Conservation (phyloP, 1,140 invertebrate species). For the Caenorhabditis inopinata region DNA sequence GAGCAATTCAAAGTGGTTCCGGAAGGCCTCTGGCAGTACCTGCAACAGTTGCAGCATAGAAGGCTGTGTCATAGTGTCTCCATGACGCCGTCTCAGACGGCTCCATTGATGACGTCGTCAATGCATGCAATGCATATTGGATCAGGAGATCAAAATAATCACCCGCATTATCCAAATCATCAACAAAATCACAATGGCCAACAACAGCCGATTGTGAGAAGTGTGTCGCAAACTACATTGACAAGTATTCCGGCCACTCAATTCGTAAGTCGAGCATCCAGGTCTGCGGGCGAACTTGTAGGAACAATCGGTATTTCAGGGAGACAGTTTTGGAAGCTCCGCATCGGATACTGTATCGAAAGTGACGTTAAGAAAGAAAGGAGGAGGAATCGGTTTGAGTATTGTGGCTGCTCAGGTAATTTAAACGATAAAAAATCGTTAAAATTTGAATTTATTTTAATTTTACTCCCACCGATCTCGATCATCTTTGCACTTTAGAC, state of each 20-base stretch:
- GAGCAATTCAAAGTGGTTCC: constrained; percentile 14
- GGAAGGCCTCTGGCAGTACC: background rate
- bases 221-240: constrained; percentile 36
- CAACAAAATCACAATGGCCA: background rate
- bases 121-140: constrained; percentile 9
- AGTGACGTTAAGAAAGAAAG: constrained; percentile 36
- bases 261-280: constrained; percentile 80
- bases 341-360: constrained; percentile 27
- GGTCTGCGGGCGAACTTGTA: too few relatives aligned
- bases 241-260: constrained; percentile 69
- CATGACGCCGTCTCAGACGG: background rate
- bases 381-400: constrained; percentile 59
- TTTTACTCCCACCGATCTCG: background rate
- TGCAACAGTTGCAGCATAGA: constrained; percentile 16
- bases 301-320: constrained; percentile 17
- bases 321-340: constrained; percentile 34
- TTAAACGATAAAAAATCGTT: background rate
- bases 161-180: background rate
- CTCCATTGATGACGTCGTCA: background rate
- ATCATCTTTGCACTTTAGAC: background rate
- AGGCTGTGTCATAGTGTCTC: background rate
- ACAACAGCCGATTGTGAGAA: constrained; percentile 9
- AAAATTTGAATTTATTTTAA: background rate
- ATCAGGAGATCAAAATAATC: background rate
- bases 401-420: constrained; percentile 63